A percentile compares a stretch with the other conserved stretches of the same genome.
These are phyloP conservation scores for Amblyopsis hoosieri DNA, from an alignment of 2,797 vertebrate genomes.

Conservation along the genomic window DNA sequence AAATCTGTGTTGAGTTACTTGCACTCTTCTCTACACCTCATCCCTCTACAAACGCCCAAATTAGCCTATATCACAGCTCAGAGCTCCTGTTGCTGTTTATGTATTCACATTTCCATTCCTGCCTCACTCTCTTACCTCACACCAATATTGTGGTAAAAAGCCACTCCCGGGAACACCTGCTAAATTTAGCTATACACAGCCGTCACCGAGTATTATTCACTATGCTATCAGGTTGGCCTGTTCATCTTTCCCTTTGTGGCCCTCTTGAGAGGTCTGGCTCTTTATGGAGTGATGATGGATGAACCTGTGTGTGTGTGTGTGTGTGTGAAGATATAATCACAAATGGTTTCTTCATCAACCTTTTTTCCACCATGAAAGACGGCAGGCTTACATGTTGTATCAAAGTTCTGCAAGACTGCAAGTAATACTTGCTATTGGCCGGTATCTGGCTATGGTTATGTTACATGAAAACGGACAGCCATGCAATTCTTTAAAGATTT, in stretches of 20 bases:
- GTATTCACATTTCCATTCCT: too few species aligned
- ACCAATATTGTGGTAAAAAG: constrained; percentile 18
- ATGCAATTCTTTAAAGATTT: neutral
- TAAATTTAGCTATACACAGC: constrained; percentile 25
- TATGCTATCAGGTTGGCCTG: constrained; percentile 18
- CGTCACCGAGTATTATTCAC: constrained; percentile 35
- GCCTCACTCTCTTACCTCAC: neutral
- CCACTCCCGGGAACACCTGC: constrained; percentile 4
- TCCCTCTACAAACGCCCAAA: neutral
- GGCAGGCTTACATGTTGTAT: neutral
- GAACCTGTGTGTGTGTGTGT: constrained; percentile 6
- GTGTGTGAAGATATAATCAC: constrained; percentile 30
- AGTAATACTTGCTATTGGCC: constrained; percentile 11
- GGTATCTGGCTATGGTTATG: neutral
- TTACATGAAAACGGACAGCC: constrained; percentile 31
- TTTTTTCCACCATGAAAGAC: neutral
- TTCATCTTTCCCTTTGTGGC: constrained; percentile 26
- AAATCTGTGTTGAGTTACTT: neutral
- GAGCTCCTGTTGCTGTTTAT: too few species aligned
- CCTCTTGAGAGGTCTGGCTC: constrained; percentile 36
- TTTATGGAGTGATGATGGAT: constrained; percentile 39
- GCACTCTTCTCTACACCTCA: too few species aligned
- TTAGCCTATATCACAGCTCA: neutral
- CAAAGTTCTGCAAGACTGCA: constrained; percentile 6
- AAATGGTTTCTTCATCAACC: constrained; percentile 15